phyloP scores from a whole-genome alignment of 2,888 invertebrate genomes.

The Caradrina kadenii region DNA sequence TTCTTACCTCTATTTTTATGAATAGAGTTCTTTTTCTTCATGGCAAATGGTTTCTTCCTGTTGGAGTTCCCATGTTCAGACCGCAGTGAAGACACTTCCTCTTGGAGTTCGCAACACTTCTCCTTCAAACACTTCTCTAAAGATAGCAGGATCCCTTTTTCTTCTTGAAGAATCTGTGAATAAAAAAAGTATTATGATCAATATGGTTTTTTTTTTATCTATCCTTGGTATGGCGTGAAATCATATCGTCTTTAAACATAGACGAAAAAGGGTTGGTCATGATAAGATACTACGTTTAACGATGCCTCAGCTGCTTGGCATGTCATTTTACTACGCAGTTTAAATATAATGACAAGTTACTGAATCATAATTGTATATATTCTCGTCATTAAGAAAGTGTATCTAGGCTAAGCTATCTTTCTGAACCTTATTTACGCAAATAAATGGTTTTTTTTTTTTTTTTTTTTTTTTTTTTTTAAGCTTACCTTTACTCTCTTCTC shows the following conservation, averaged over 20 bases:
- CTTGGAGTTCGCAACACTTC: slow-evolving; percentile 93
- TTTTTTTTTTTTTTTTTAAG: too few species aligned
- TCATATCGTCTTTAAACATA: background rate
- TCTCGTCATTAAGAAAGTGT: background rate
- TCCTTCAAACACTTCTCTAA: slow-evolving; percentile 94
- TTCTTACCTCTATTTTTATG: slow-evolving; percentile 86
- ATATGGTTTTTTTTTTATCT: background rate
- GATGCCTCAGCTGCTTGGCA: background rate
- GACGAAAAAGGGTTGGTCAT: background rate
- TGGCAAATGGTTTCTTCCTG: slow-evolving; percentile 86
- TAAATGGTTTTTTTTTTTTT: too few species aligned
- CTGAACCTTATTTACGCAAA: too few species aligned
- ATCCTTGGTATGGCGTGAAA: too few species aligned
- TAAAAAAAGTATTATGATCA: background rate
- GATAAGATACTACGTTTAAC: slow-evolving; percentile 2
- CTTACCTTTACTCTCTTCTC: slow-evolving; percentile 93
- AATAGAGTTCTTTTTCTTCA: slow-evolving; percentile 86
- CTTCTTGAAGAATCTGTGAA: slow-evolving; percentile 93
- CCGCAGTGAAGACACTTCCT: slow-evolving; percentile 92
- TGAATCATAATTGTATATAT: background rate
- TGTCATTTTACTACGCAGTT: background rate
- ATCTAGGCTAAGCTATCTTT: too few species aligned
- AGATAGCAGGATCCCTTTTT: slow-evolving; percentile 93
- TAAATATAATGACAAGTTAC: background rate
- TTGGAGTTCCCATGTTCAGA: slow-evolving; percentile 88